Base-by-base conservation (phyloP, 1,140 invertebrate genomes). In the Scaptomyza graminum region DNA sequence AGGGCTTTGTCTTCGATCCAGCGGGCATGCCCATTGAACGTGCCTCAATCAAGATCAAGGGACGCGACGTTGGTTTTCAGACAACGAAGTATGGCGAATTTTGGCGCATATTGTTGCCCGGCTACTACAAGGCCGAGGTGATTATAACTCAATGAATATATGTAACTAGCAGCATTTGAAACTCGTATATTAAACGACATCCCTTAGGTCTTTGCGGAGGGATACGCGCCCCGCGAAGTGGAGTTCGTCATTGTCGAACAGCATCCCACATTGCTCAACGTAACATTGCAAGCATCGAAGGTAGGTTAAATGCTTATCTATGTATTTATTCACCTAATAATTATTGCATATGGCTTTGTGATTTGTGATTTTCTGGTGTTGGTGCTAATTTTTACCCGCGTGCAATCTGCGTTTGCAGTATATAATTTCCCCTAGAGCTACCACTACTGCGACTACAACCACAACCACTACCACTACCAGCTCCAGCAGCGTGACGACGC, bases 51-150 rank as follows among this genome's bases (percentile, higher is more conserved):
- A 96, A 96, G 90, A 94, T 98, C 3, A 97, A 97, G 92, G 94
- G 95, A 0, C 94, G 97, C 31, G 96, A 98, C 88, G 96, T 98
- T 61, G 96, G 96, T 13, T 98, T 97, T 91, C 95, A 96, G 83
- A 97, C 96, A 5, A 98, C 97, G 1, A 96, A 96, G 91, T 96
- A 97, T 77, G 97, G 97, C n/a, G 97, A 98, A 92, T 98, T 97
- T 92, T 98, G 97, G 97, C 94, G 97, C 68, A 96, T 98, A 37
- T 92, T 98, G 5, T 80, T 97, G 46, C 97, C 97, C 2, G 97
- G 97, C 80, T 92, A 94, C 39, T 97, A 98, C 92, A 95, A 95
- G 77, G 90, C 98, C 18, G 96, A 97, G 93, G 97, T 97, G 92
- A 92, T 79, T 76, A 8, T 15, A 15, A n/a, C n/a, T n/a, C n/a